Evolutionary conservation across 2,113 vertebrate species (phyloP).

Genomic region (Apodemus speciosus): DNA sequence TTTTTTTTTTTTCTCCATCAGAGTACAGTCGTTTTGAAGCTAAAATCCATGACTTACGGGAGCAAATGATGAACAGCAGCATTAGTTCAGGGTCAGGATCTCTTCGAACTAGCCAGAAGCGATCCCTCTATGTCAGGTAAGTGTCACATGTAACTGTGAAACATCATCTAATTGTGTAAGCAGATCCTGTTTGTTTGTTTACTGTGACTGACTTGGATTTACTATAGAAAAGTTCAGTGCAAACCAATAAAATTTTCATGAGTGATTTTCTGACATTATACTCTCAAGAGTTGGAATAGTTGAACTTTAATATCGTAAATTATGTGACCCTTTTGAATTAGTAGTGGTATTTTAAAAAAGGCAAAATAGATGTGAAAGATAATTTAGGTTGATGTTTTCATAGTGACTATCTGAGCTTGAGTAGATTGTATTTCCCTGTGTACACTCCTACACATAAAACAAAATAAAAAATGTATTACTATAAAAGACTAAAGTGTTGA

Average conservation of each 20-base stretch:
- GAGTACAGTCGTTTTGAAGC: conserved; percentile 98
- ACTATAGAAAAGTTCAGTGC: conserved; percentile 34
- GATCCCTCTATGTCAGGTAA: conserved; percentile 97
- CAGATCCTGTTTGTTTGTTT: conserved; percentile 29
- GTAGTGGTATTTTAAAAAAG: conserved; percentile 47
- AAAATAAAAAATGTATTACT: neutral
- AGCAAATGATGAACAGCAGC: conserved; percentile 99
- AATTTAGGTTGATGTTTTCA: conserved; percentile 9
- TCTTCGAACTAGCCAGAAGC: conserved; percentile 95
- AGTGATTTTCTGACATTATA: conserved; percentile 2
- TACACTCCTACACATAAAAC: neutral
- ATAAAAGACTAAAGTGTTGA: neutral
- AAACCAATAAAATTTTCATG: conserved; percentile 50
- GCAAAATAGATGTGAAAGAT: neutral
- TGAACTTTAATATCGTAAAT: conserved; percentile 39
- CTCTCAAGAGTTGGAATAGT: conserved; percentile 55
- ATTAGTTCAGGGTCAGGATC: conserved; percentile 97
- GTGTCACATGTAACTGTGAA: conserved; percentile 51
- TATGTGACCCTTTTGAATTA: conserved; percentile 14
- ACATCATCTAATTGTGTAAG: conserved; percentile 23
- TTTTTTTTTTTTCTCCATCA: conserved; percentile 70
- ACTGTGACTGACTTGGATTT: conserved; percentile 37
- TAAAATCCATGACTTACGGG: conserved; percentile 97
- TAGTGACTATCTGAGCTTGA: neutral
- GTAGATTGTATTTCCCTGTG: neutral